Conservation (phyloP, 1,140 invertebrate species). For the Temnothorax nylanderi region DNA sequence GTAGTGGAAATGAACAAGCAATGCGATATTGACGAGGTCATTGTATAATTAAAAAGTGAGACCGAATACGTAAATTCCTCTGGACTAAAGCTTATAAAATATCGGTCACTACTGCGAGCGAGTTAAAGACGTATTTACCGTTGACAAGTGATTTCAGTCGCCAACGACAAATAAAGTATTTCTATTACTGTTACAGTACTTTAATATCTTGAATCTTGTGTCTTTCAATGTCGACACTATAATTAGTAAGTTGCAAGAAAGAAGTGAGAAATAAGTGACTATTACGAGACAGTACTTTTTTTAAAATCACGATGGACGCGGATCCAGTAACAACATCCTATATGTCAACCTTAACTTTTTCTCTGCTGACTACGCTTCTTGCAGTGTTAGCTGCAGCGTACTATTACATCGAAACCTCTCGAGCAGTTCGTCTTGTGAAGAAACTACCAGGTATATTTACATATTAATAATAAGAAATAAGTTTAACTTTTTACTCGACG, state of each 20-base stretch:
- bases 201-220: not conserved
- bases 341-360: conserved; percentile 69
- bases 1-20: not conserved
- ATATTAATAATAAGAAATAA: not conserved
- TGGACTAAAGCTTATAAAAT: conserved; percentile 6
- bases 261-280: not conserved
- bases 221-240: too few species aligned
- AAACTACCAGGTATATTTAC: conserved; percentile 49
- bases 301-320: conserved; percentile 73
- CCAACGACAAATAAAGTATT: not conserved
- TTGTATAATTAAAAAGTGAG: not conserved
- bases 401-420: conserved; percentile 77
- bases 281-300: not conserved
- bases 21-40: not conserved
- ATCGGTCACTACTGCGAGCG: not conserved
- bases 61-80: too few species aligned
- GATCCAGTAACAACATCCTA: conserved; percentile 67
- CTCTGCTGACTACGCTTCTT: conserved; percentile 64
- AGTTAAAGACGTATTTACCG: not conserved
- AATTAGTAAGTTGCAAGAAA: too few species aligned
- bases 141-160: not conserved
- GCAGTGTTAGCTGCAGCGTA: conserved; percentile 71
- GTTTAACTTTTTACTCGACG: not conserved
- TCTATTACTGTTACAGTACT: not conserved
- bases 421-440: conserved; percentile 75